Base-by-base conservation (phyloP, 2,113 vertebrate species). In the Colinus virginianus region DNA sequence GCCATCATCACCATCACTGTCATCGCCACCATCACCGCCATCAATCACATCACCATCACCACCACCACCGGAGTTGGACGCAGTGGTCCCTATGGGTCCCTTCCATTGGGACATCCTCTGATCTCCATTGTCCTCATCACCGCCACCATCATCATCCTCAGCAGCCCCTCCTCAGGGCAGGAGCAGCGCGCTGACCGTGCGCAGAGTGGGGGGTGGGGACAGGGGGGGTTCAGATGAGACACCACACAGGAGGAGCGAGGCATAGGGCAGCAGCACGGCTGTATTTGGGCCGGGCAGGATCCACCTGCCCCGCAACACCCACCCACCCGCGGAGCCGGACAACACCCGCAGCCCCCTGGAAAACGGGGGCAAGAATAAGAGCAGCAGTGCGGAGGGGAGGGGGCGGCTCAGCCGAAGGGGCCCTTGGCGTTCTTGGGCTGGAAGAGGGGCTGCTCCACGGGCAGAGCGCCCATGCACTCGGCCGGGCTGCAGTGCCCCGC, bases 381-480 rank as follows among this genome's bases (percentile, higher is more conserved):
- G 93, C 94, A 88, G 90, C 92, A 72, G 12, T 1, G 62, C 46
- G 77, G 70, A 58, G 45, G 15, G 0, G 18, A 40, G 36, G 38
- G 69, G 11, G 2, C 23, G 36, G 61, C 95, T 98, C 96, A 98
- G 94, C 97, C 98, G 4, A 98, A 97, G 76, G 99, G 99, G 9
- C 99, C 99, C 97, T 99, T 99, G 89, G 98, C 62, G 55, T 96
- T 99, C 87, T 99, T 99, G 95, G 98, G 97, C 90, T 97, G 98
- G 78, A 99, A 99, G 84, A 98, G 97, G 14, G 97, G 97, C 43
- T 98, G 97, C 93, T 99, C 99, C 94, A 98, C 89, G 63, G 98
- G 98, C 97, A 98, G 93, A 49, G 97, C 97, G 18, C 98, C 98
- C 97, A 98, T 97, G 96, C 99, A 99, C 93, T 99, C 99, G 0